A percentile compares a stretch with the other conserved stretches of the same genome.
Evolutionary conservation across 2,888 invertebrate genomes (phyloP).

Genomic region (Cylloceria caligata): DNA sequence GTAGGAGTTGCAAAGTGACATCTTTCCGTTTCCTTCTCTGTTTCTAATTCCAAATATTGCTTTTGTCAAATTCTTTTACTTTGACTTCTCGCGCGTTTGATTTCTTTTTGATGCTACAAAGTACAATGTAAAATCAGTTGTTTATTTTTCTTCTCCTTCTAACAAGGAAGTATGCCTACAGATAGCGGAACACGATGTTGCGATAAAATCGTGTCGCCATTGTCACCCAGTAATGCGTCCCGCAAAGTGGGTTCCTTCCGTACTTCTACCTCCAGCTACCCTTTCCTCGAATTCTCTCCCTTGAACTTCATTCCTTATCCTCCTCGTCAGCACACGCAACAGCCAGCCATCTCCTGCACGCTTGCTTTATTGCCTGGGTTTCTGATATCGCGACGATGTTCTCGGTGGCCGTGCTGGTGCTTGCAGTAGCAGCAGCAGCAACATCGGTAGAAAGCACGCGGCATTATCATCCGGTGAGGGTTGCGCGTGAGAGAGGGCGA

Average conservation of each 20-base stretch:
- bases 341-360: constrained; percentile 64
- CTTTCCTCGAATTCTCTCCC: constrained; percentile 63
- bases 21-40: not conserved
- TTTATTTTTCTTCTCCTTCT: not conserved
- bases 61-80: not conserved
- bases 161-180: constrained; percentile 2
- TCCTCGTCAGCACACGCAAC: constrained; percentile 29
- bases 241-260: constrained; percentile 41
- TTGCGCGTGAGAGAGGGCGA: constrained; percentile 79
- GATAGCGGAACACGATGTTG: constrained; percentile 29
- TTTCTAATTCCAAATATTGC: no score
- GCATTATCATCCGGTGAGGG: constrained; percentile 83
- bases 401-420: constrained; percentile 57
- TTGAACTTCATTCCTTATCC: constrained; percentile 59
- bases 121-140: not conserved
- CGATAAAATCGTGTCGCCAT: constrained; percentile 72
- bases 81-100: not conserved
- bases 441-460: constrained; percentile 78
- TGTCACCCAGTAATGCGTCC: constrained; percentile 76
- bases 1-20: not conserved
- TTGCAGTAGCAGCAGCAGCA: constrained; percentile 70
- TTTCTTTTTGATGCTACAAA: not conserved
- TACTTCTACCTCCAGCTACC: constrained; percentile 45
- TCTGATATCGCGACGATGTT: constrained; percentile 80
- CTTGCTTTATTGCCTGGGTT: constrained; percentile 81